These are phyloP conservation scores for Paralichthys olivaceus DNA, from an alignment of 2,113 vertebrate genomes.

Conservation along the genomic window DNA sequence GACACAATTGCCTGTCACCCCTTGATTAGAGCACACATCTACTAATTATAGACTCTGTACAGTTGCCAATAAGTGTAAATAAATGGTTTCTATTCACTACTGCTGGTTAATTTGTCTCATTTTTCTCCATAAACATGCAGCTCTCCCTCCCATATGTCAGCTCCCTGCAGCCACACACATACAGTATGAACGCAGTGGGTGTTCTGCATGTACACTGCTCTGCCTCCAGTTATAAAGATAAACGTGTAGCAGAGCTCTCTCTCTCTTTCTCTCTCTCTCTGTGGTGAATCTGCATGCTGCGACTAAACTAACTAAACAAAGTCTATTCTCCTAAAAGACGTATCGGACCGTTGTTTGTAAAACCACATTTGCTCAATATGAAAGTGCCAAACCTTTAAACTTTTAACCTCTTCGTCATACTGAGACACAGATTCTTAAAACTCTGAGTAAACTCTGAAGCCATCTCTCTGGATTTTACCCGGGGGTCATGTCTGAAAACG, in stretches of 20 bases:
- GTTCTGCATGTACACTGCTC: neutral
- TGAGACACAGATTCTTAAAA: no score
- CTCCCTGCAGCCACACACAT: slow-evolving; percentile 1
- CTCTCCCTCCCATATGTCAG: slow-evolving; percentile 1
- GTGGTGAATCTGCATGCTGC: slow-evolving; percentile 34
- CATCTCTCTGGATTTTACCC: no score
- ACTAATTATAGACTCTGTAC: neutral
- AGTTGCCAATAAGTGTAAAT: neutral
- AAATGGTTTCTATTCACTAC: neutral
- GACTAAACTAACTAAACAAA: slow-evolving; percentile 60
- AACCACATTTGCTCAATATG: slow-evolving; percentile 7
- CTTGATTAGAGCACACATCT: neutral
- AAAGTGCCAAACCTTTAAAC: no score
- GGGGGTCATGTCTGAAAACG: no score
- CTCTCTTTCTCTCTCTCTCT: neutral
- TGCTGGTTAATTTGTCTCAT: neutral
- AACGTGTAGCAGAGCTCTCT: slow-evolving; percentile 21
- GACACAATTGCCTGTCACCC: neutral
- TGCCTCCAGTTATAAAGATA: slow-evolving; percentile 24
- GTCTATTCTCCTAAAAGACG: slow-evolving; percentile 23
- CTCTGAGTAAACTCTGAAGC: no score
- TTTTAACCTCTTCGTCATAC: no score
- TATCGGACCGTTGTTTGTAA: slow-evolving; percentile 2
- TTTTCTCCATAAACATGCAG: slow-evolving; percentile 13
- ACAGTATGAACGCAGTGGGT: slow-evolving; percentile 8